Evolutionary conservation across 2,888 invertebrate species (phyloP).

Genomic region (Diaphora mendica): DNA sequence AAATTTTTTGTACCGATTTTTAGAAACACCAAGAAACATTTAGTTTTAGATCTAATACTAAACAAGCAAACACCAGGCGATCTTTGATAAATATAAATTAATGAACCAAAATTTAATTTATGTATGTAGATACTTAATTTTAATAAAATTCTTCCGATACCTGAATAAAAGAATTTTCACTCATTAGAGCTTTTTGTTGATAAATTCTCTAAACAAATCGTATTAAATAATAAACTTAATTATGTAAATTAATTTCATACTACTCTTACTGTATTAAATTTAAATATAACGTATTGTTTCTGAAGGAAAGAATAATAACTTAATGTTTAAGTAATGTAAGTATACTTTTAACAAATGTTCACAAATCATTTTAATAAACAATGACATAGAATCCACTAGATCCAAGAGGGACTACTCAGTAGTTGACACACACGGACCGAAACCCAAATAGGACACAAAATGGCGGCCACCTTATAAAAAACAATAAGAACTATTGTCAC

Average conservation of each 20-base stretch:
- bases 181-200: neutral
- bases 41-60: too few species aligned
- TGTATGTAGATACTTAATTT: too few species aligned
- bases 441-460: constrained; percentile 22
- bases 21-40: too few species aligned
- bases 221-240: neutral
- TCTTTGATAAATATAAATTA: too few species aligned
- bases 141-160: neutral
- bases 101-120: too few species aligned
- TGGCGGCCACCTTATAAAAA: constrained; percentile 17
- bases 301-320: neutral
- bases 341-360: neutral
- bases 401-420: neutral
- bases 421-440: neutral
- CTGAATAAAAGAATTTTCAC: neutral
- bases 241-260: neutral
- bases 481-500: constrained; percentile 43
- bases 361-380: neutral
- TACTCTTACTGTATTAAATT: too few species aligned
- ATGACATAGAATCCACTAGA: neutral
- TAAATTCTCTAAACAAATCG: neutral
- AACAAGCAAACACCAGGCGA: too few species aligned
- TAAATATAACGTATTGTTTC: too few species aligned
- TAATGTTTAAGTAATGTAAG: too few species aligned
- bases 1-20: too few species aligned